Base-by-base conservation (phyloP, 2,113 vertebrate genomes). In the Mobula hypostoma region DNA sequence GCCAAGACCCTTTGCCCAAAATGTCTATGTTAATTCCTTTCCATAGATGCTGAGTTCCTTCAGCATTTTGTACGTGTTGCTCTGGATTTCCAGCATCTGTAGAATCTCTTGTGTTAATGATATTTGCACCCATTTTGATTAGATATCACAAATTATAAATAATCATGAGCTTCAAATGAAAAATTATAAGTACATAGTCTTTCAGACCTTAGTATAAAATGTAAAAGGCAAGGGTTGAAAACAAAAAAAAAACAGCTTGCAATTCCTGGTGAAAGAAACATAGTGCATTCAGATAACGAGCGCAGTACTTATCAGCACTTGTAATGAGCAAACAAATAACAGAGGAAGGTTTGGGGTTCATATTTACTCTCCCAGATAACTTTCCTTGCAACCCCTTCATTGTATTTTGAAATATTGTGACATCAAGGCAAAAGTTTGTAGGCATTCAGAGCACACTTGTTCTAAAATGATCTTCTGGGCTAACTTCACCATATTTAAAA, bases 271-370 rank as follows among this genome's bases (percentile, higher is more conserved):
- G 96, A 97, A 97, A 95, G 96, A 95, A 97, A 97, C 96, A 94
- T 95, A 94, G 97, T 97, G 97, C 97, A 97, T 97, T 97, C 97
- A 97, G 97, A 96, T 95, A 96, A 94, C 82, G 95, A 96, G 96
- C 97, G 96, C 95, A 94, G 80, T 94, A 95, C 95, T 96, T 97
- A 97, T 97, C 97, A 96, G 96, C 95, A 96, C 95, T 97, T 97
- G 97, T 97, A 97, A 96, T 96, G 94, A 96, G 97, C 95, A 97
- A 97, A 97, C 96, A 97, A 95, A 96, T 40, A 74, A 74, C 21
- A 74, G 36, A 74, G 91, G 70, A 27, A 93, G 36, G 32, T 56
- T 93, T 93, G 91, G 91, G 91, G 91, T 93, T 93, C 36, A 93
- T 93, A 56, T 93, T 93, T 93, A 74, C 91, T 93, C 66, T 92